phyloP scores from a whole-genome alignment of 2,113 vertebrate species.

The Gallinago paraguaiae region DNA sequence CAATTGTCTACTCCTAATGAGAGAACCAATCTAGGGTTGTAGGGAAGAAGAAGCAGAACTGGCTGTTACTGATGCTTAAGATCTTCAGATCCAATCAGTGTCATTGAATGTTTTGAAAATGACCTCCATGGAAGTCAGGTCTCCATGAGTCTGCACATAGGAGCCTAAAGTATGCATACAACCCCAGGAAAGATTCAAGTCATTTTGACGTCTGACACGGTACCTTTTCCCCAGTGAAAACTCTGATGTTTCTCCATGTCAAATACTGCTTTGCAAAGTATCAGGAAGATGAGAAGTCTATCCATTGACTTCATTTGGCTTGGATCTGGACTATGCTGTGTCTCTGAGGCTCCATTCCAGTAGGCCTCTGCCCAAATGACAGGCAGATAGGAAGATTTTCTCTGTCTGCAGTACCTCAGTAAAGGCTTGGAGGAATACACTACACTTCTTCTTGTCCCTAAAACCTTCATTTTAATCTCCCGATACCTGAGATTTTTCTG shows the following conservation, averaged over 20 bases:
- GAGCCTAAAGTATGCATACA: neutral
- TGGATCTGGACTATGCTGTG: neutral
- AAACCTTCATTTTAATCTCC: neutral
- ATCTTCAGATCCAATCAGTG: neutral
- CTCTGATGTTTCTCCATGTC: neutral
- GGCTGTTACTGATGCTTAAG: neutral
- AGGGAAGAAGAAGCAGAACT: neutral
- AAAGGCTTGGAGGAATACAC: neutral
- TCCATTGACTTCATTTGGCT: neutral
- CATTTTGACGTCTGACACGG: neutral
- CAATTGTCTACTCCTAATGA: neutral
- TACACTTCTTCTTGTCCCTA: neutral
- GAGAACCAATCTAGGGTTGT: neutral
- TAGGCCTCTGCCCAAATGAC: neutral
- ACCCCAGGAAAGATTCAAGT: neutral
- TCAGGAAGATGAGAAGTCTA: neutral
- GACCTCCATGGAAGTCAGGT: neutral
- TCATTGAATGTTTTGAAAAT: neutral
- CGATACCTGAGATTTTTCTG: neutral
- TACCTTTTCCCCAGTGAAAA: neutral
- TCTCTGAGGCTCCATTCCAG: neutral
- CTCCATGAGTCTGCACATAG: neutral
- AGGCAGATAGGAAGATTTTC: neutral
- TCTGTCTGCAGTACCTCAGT: neutral
- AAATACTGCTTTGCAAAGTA: neutral